Conservation (phyloP, 2,797 vertebrate genomes). For the Danionella dracula region DNA sequence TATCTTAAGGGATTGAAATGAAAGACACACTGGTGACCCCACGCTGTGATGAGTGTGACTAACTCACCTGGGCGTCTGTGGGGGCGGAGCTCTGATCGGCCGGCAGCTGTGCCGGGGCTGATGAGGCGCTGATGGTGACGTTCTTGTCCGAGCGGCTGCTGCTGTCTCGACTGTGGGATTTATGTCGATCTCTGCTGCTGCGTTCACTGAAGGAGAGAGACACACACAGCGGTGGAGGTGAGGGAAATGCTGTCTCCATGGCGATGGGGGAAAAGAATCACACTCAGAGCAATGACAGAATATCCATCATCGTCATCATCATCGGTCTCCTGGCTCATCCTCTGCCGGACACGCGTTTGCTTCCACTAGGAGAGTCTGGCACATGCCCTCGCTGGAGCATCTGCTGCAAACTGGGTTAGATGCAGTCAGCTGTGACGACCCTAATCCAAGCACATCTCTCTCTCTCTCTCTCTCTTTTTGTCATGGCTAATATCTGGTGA, state of each 20-base stretch:
- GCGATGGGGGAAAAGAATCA: not conserved
- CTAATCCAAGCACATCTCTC: conserved; percentile 49
- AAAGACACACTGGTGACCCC: not conserved
- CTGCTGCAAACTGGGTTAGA: conserved; percentile 56
- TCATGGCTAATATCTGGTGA: conserved; percentile 21
- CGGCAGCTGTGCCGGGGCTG: conserved; percentile 77
- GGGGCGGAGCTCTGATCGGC: conserved; percentile 48
- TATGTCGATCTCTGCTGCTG: conserved; percentile 87
- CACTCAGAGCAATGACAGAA: not conserved
- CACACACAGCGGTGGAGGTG: conserved; percentile 12
- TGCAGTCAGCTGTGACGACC: conserved; percentile 53
- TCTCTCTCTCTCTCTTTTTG: not conserved
- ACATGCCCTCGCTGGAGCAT: conserved; percentile 2
- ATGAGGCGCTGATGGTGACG: conserved; percentile 85
- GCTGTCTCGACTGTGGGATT: conserved; percentile 84
- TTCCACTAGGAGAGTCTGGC: not conserved
- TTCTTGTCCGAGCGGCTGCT: conserved; percentile 85
- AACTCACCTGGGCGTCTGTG: conserved; percentile 42
- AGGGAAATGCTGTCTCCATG: conserved; percentile 33
- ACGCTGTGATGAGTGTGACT: not conserved
- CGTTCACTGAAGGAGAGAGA: conserved; percentile 66
- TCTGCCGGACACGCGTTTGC: not conserved
- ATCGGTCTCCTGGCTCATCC: not conserved
- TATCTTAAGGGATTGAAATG: not conserved
- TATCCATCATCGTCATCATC: conserved; percentile 3